Percentiles rank a stretch among this genome's conserved stretches.
phyloP scores from a whole-genome alignment of 1,140 invertebrate species.

The Oscheius sp. region DNA sequence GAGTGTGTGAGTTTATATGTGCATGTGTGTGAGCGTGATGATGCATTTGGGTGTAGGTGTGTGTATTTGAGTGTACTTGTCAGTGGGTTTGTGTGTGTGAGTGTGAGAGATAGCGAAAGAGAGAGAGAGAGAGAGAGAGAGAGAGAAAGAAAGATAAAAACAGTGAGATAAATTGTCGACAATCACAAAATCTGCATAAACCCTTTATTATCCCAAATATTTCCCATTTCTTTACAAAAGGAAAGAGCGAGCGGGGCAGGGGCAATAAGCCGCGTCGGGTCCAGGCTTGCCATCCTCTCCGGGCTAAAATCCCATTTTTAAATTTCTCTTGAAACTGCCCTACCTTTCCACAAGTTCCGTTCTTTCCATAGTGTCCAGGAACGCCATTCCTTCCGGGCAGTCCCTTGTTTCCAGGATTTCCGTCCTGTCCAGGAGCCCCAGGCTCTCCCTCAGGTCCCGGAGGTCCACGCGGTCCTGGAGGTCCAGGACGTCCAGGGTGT shows the following conservation, averaged over 20 bases:
- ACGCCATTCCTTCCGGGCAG: constrained; percentile 24
- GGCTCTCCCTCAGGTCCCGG: constrained; percentile 31
- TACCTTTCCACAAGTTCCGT: constrained; percentile 11
- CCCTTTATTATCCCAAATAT: too few relatives aligned
- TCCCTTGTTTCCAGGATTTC: constrained; percentile 34
- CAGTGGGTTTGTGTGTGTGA: too few relatives aligned
- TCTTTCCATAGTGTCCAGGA: constrained; percentile 6
- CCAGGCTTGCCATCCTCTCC: background rate
- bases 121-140: too few relatives aligned
- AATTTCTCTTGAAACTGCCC: background rate
- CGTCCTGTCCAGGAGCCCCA: constrained; percentile 24
- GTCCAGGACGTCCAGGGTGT: constrained; percentile 30
- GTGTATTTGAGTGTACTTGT: too few relatives aligned
- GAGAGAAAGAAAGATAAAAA: too few relatives aligned
- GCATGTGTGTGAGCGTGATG: too few relatives aligned
- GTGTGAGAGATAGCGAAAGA: too few relatives aligned
- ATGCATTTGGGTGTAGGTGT: too few relatives aligned
- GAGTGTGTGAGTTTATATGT: too few relatives aligned
- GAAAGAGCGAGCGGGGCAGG: constrained; percentile 2
- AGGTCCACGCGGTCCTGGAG: constrained; percentile 30
- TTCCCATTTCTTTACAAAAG: too few relatives aligned
- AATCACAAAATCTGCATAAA: too few relatives aligned
- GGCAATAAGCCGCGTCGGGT: background rate
- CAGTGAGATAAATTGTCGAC: too few relatives aligned
- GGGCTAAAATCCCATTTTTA: background rate